Evolutionary conservation across 2,113 vertebrate genomes (phyloP).

Genomic region (Amphiprion ocellaris): DNA sequence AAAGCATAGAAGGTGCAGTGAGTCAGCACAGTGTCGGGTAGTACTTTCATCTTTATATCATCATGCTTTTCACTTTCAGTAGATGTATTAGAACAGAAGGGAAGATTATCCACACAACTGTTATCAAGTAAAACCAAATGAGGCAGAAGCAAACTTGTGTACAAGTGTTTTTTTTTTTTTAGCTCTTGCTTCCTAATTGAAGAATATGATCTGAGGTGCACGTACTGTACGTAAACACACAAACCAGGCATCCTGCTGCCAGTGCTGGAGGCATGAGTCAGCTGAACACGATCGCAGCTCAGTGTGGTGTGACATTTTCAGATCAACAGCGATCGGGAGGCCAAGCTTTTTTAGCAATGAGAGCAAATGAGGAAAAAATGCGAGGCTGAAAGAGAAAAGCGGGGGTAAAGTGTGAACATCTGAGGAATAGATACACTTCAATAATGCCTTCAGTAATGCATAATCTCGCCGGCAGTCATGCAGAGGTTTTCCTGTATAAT

Average conservation of each 20-base stretch:
- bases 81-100: conserved; percentile 18
- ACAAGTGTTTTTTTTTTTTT: neutral
- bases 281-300: conserved; percentile 17
- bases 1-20: neutral
- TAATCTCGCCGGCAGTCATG: conserved; percentile 31
- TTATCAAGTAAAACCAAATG: conserved; percentile 29
- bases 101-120: conserved; percentile 22
- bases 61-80: neutral
- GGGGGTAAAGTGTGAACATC: neutral
- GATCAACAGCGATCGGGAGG: neutral
- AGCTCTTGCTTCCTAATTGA: neutral
- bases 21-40: neutral
- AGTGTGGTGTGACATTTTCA: conserved; percentile 10
- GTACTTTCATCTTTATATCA: conserved; percentile 16
- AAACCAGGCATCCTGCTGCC: conserved; percentile 3
- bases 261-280: conserved; percentile 16
- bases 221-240: neutral
- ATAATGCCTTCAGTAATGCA: conserved; percentile 22
- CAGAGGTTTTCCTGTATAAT: conserved; percentile 43
- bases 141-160: neutral
- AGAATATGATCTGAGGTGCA: conserved; percentile 1
- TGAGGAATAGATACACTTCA: conserved; percentile 21
- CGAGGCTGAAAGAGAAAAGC: neutral
- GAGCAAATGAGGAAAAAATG: conserved; percentile 2
- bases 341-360: neutral